Base-by-base conservation (phyloP, 1,140 invertebrate species). In the Temnothorax nylanderi region DNA sequence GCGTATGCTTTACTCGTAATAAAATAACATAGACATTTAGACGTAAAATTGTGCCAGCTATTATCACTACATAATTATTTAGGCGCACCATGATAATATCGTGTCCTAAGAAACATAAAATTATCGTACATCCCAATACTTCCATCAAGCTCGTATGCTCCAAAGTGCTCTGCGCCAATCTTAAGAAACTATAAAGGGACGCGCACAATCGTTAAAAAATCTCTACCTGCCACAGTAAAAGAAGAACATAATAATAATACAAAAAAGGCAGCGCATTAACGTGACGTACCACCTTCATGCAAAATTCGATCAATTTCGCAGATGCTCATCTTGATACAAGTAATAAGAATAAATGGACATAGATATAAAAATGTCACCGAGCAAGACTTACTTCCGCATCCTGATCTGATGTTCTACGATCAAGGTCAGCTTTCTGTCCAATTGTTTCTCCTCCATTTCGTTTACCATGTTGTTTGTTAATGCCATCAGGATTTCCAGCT, bases 91-190 rank as follows among this genome's bases (percentile, higher is more conserved):
- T 69, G 16, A 86, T 21, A 32, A 67, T 18, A 78, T 67, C 10
- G 6, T 86, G 41, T 80, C 75, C 84, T 80, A 86, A 10, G 16
- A 69, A 62, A 47, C 58, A 80, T 49, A 60, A 26, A 21, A 92
- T 91, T 67, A 93, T 72, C 0, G 92, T 94, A 71, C 93, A 94
- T 49, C 93, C 93, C 10, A 92, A 65, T 26, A 93, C 86, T 89
- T 94, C 93, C 2, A 94, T 86, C 21, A 94, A 77, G 65, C 91
- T 92, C 54, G 92, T 88, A 74, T 91, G 72, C 51, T 91, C 91
- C 44, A 94, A 76, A 54, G 91, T 86, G 16, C 81, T 67, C 71
- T 94, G 92, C 41, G 92, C 88, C 16, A 85, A 74, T 13, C 75
- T 72, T 11, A 92, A 86, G 26, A 93, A 92, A 69, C 93, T 93